Evolutionary conservation across 2,113 vertebrate genomes (phyloP).

Genomic region (Hyaena hyaena): DNA sequence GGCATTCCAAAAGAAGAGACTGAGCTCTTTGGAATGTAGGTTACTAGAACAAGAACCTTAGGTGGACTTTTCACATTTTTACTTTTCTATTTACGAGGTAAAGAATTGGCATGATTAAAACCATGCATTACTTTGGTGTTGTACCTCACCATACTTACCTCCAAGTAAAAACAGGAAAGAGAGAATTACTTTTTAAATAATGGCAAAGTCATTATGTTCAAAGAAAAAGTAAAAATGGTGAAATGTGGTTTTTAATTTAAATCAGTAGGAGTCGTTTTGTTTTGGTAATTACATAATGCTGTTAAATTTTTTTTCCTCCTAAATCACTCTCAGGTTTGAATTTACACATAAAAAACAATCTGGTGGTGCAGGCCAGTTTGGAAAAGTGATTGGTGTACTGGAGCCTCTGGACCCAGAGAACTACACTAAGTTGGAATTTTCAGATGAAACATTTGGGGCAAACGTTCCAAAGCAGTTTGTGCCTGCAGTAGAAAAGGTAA

Average conservation of each 20-base stretch:
- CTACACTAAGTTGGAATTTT: constrained; percentile 94
- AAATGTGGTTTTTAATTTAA: background rate
- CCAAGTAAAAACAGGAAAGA: constrained; percentile 5
- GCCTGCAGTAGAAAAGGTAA: constrained; percentile 95
- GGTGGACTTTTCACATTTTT: background rate
- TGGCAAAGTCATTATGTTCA: background rate
- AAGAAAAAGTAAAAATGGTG: background rate
- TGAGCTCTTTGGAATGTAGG: background rate
- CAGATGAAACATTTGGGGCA: constrained; percentile 94
- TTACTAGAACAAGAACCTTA: background rate
- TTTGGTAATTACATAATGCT: background rate
- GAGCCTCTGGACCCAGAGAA: constrained; percentile 92
- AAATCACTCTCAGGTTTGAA: constrained; percentile 90
- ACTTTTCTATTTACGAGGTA: constrained; percentile 26
- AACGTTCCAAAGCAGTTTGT: constrained; percentile 96
- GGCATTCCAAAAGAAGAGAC: background rate
- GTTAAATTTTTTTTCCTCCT: background rate
- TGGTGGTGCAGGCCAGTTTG: constrained; percentile 95
- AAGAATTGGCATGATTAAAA: background rate
- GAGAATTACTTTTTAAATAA: constrained; percentile 7
- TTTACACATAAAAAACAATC: constrained; percentile 97
- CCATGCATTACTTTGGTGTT: background rate
- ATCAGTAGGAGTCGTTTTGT: background rate
- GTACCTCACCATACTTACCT: background rate
- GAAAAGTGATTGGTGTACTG: constrained; percentile 93